Percentiles rank a stretch among this genome's conserved stretches.
Evolutionary conservation across 1,140 invertebrate genomes (phyloP).

Genomic region (Danaus plexippus): DNA sequence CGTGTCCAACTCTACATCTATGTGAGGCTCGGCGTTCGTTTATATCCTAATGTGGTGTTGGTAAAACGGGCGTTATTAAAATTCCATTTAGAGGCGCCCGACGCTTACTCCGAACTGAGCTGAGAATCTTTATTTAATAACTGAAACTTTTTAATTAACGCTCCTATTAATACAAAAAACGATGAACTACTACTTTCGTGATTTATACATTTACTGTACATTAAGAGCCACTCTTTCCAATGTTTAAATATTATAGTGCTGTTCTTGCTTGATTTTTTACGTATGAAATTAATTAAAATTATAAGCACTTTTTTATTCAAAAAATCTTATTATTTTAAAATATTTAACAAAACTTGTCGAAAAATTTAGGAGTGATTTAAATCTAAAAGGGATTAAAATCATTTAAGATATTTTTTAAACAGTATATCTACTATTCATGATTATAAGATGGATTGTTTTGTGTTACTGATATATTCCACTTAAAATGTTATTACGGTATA

Average conservation of each 20-base stretch:
- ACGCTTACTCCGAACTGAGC: constrained; percentile 19
- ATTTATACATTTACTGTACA: not conserved
- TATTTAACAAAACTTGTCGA: too few relatives aligned
- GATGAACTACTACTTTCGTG: constrained; percentile 11
- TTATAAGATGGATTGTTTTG: too few relatives aligned
- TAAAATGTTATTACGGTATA: constrained; percentile 7
- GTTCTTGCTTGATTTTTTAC: too few relatives aligned
- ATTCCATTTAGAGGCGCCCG: constrained; percentile 36
- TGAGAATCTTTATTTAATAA: constrained; percentile 41
- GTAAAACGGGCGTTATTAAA: constrained; percentile 42
- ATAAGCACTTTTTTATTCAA: too few relatives aligned
- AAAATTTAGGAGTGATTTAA: too few relatives aligned
- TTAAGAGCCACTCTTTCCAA: too few relatives aligned
- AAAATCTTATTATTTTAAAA: too few relatives aligned
- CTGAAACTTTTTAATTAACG: constrained; percentile 57
- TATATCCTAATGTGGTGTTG: constrained; percentile 38
- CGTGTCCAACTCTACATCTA: constrained; percentile 9
- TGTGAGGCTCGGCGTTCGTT: constrained; percentile 21
- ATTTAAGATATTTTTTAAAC: too few relatives aligned
- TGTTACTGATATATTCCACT: constrained; percentile 4
- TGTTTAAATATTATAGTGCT: too few relatives aligned
- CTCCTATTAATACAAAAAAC: constrained; percentile 30
- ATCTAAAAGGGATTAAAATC: too few relatives aligned
- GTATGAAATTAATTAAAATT: too few relatives aligned
- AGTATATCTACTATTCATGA: too few relatives aligned